Evolutionary conservation across 1,140 invertebrate species (phyloP).

Genomic region (Drosophila trapezifrons): DNA sequence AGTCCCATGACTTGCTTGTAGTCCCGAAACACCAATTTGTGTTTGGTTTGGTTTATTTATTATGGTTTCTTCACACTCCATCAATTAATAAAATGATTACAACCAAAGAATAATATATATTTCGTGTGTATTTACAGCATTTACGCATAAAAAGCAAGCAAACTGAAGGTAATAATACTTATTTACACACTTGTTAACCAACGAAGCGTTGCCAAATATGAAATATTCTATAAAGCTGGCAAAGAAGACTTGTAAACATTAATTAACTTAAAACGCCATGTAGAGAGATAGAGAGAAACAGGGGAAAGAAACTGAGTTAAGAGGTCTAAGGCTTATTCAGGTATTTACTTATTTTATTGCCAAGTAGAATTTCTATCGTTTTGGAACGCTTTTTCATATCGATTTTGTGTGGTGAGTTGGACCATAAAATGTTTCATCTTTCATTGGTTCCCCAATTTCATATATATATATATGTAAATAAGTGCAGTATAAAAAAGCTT

Average conservation of each 20-base stretch:
- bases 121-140: conserved; percentile 74
- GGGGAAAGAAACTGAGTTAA: conserved; percentile 42
- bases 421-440: conserved; percentile 20
- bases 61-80: conserved; percentile 30
- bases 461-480: conserved; percentile 9
- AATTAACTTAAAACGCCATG: conserved; percentile 45
- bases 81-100: conserved; percentile 47
- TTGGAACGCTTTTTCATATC: conserved; percentile 29
- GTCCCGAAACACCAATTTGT: conserved; percentile 58
- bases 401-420: conserved; percentile 83
- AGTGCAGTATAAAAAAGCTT: conserved; percentile 60
- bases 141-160: conserved; percentile 71
- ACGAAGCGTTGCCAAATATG: conserved; percentile 38
- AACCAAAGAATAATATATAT: conserved; percentile 51
- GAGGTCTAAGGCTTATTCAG: conserved; percentile 26
- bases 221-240: conserved; percentile 38
- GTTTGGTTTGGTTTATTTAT: conserved; percentile 20
- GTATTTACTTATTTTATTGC: conserved; percentile 11
- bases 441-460: conserved; percentile 12
- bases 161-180: conserved; percentile 32
- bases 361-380: conserved; percentile 4
- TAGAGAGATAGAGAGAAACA: conserved; percentile 26
- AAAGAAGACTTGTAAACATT: conserved; percentile 22
- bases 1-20: conserved; percentile 72
- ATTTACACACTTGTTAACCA: conserved; percentile 26